Evolutionary conservation across 2,888 invertebrate genomes (phyloP).

Genomic region (Agrotis segetum): DNA sequence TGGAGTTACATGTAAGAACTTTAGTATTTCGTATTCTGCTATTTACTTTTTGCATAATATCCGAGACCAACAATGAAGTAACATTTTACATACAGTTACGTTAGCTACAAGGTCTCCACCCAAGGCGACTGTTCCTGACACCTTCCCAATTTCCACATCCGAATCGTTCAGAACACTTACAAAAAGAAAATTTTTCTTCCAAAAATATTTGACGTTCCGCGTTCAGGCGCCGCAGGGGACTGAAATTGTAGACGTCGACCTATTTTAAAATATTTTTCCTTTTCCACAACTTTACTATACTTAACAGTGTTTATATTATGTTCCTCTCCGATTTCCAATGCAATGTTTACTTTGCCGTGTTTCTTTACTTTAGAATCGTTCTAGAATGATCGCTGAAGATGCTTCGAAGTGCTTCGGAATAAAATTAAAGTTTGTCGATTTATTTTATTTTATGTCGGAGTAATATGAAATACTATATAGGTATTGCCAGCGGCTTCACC

Average conservation of each 20-base stretch:
- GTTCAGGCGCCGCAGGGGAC: constrained; percentile 72
- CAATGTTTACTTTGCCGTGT: constrained; percentile 66
- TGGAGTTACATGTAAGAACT: too few relatives aligned
- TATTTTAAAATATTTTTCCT: constrained; percentile 77
- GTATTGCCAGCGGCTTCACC: too few relatives aligned
- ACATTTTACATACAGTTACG: neutral
- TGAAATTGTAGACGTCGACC: constrained; percentile 74
- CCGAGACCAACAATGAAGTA: too few relatives aligned
- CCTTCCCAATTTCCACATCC: constrained; percentile 23
- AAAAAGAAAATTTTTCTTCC: constrained; percentile 16
- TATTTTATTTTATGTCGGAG: constrained; percentile 38
- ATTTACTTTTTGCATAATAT: too few relatives aligned
- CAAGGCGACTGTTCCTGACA: constrained; percentile 29
- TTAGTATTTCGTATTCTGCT: too few relatives aligned
- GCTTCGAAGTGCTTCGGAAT: constrained; percentile 32
- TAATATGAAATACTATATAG: constrained; percentile 16
- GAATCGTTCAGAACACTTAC: neutral
- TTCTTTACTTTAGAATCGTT: constrained; percentile 66
- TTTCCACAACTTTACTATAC: constrained; percentile 69
- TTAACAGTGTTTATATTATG: constrained; percentile 70
- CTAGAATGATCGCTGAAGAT: constrained; percentile 61
- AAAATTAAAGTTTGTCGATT: constrained; percentile 36
- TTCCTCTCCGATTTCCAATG: constrained; percentile 78
- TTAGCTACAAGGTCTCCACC: neutral
- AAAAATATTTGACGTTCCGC: constrained; percentile 54